Evolutionary conservation across 2,797 vertebrate species (phyloP).

Genomic region (Takifugu rubripes): DNA sequence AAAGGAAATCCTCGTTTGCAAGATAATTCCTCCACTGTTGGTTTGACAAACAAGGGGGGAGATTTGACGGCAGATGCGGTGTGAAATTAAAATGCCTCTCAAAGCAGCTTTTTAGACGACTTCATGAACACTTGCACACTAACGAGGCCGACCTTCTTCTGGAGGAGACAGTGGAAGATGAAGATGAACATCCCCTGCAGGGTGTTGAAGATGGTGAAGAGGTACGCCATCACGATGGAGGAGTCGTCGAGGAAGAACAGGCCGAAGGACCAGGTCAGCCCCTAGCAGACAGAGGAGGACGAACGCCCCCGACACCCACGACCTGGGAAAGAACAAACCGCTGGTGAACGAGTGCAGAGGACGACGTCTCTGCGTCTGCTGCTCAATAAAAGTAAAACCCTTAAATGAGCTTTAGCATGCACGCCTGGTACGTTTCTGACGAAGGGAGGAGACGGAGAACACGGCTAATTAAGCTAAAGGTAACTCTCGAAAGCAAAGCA

Average conservation of each 20-base stretch:
- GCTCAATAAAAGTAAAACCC: no score
- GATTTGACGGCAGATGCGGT: no score
- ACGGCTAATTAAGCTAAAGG: not conserved
- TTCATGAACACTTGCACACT: no score
- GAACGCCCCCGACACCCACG: constrained; percentile 96
- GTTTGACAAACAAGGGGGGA: no score
- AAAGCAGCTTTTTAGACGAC: no score
- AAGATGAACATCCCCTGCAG: constrained; percentile 99
- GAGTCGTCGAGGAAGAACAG: constrained; percentile 94
- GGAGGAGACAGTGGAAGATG: constrained; percentile 97
- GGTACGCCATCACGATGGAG: constrained; percentile 96
- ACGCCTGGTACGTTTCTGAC: constrained; percentile 26
- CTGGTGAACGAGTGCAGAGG: no score
- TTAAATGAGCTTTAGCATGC: no score
- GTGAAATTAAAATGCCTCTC: no score
- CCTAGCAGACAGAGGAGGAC: constrained; percentile 91
- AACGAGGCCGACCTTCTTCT: constrained; percentile 89
- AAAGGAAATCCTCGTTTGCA: no score
- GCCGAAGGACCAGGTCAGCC: constrained; percentile 95
- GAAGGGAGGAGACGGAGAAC: constrained; percentile 11
- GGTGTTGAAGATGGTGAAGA: constrained; percentile 98
- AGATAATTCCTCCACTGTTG: no score
- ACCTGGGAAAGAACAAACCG: constrained; percentile 73
- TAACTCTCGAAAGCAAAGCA: no score
- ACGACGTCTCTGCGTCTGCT: no score